phyloP scores from a whole-genome alignment of 2,797 vertebrate species.

The Cetoscarus ocellatus region DNA sequence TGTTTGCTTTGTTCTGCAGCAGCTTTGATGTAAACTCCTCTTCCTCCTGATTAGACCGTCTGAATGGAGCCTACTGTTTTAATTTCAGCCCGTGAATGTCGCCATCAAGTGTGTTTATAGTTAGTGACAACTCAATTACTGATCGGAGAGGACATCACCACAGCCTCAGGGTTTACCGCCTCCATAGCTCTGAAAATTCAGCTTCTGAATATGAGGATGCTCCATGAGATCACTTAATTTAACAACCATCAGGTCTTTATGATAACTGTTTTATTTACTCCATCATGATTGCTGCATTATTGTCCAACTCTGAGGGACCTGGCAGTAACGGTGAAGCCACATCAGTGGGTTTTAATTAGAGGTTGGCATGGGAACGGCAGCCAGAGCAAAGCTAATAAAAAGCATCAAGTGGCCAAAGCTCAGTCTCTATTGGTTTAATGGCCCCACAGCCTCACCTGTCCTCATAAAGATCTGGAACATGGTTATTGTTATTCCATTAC shows the following conservation, averaged over 20 bases:
- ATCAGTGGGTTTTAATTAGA: constrained; percentile 53
- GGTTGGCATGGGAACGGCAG: constrained; percentile 70
- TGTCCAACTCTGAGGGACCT: background rate
- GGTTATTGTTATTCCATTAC: constrained; percentile 30
- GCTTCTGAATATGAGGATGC: background rate
- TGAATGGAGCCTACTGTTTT: constrained; percentile 55
- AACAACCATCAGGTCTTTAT: too few species aligned
- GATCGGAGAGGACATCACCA: constrained; percentile 7
- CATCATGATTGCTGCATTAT: background rate
- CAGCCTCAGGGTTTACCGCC: constrained; percentile 14
- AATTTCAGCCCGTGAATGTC: constrained; percentile 39
- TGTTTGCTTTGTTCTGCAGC: constrained; percentile 67
- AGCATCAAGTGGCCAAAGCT: constrained; percentile 45
- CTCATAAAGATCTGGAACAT: constrained; percentile 23
- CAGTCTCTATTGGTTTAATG: constrained; percentile 39
- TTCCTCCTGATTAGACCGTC: constrained; percentile 56
- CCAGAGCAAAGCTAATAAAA: constrained; percentile 48
- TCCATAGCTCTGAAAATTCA: background rate
- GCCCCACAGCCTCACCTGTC: constrained; percentile 27
- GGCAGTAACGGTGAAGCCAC: constrained; percentile 35
- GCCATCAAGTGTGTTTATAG: constrained; percentile 14
- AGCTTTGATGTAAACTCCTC: constrained; percentile 73
- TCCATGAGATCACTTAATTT: too few species aligned
- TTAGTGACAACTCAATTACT: constrained; percentile 1
- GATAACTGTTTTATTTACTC: too few species aligned